Base-by-base conservation (phyloP, 1,140 invertebrate species). In the Drosophila sproati region DNA sequence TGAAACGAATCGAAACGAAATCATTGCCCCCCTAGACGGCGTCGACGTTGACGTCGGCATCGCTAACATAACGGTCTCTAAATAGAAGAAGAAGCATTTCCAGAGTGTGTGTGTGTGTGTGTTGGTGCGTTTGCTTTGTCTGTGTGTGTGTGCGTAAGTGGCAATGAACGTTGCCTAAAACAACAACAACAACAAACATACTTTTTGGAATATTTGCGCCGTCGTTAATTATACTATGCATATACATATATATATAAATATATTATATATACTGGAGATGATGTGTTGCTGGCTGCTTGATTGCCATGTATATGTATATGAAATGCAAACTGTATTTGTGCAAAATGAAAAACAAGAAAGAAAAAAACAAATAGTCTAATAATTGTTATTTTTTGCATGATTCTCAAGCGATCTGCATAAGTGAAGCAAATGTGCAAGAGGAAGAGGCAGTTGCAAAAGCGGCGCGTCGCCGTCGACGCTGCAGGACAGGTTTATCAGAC, bases 101-200 rank as follows among this genome's bases (percentile, higher is more conserved):
- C 51, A 63, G 52, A 43, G 51, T 61, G 48, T 35, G 8, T 12
- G 56, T 50, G 51, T 61, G 48, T 35, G 8, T 12, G 56, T 50
- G 61, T 56, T 48, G 62, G 28, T 57, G 55, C 57, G 64, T 62
- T 61, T 68, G 71, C 61, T 76, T 72, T 73, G 59, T 73, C 69
- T 55, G 47, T 73, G 41, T 73, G 50, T 63, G 7, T 57, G 3
- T 68, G 39, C 48, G 35, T 51, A 48, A 69, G 66, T 82, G 83
- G 83, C 83, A 87, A 87, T 87, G 82, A 86, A 87, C 77, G 77
- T 82, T 87, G 68, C 48, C 54, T 76, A 72, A 70, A 59, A 69
- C 64, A 74, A 70, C 73, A 80, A 66, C 32, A 68, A 63, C 48
- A 69, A 71, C 64, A 64, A 57, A 67, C 35, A 64, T 70, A 55